These are phyloP conservation scores for Lasiommata megera DNA, from an alignment of 2,888 invertebrate genomes.

Conservation along the genomic window DNA sequence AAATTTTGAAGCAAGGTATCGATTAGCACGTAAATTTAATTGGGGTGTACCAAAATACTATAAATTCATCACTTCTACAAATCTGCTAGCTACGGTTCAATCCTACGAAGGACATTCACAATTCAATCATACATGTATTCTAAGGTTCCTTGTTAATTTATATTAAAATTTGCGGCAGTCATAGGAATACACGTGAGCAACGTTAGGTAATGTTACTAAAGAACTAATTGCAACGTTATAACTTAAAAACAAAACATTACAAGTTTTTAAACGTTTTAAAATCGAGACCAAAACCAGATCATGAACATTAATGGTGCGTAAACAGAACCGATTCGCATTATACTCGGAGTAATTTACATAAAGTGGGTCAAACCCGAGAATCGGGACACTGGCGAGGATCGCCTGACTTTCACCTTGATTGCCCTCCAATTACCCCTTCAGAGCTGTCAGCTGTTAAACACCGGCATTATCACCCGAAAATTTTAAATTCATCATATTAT, in stretches of 20 bases:
- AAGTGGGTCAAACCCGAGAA: slow-evolving; percentile 32
- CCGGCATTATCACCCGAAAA: slow-evolving; percentile 21
- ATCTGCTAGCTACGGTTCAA: too few relatives aligned
- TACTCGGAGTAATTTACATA: slow-evolving; percentile 26
- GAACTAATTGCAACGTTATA: too few relatives aligned
- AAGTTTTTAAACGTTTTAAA: neutral
- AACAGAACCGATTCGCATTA: slow-evolving; percentile 29
- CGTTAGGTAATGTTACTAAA: neutral
- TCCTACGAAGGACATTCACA: too few relatives aligned
- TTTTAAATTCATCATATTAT: slow-evolving; percentile 18
- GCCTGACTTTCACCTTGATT: slow-evolving; percentile 62
- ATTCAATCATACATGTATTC: too few relatives aligned
- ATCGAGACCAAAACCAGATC: slow-evolving; percentile 12
- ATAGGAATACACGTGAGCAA: neutral
- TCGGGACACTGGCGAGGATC: slow-evolving; percentile 25
- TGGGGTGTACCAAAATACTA: too few relatives aligned
- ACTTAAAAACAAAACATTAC: too few relatives aligned
- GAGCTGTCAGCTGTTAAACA: slow-evolving; percentile 38
- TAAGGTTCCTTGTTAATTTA: too few relatives aligned
- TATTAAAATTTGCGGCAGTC: neutral
- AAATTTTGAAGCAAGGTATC: too few relatives aligned
- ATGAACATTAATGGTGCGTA: slow-evolving; percentile 19
- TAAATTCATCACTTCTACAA: too few relatives aligned
- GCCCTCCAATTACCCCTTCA: slow-evolving; percentile 56
- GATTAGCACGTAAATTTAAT: too few relatives aligned